Percentiles rank a stretch among this genome's conserved stretches.
Evolutionary conservation across 2,797 vertebrate genomes (phyloP).

Genomic region (Cynodonichthys magdalenae): DNA sequence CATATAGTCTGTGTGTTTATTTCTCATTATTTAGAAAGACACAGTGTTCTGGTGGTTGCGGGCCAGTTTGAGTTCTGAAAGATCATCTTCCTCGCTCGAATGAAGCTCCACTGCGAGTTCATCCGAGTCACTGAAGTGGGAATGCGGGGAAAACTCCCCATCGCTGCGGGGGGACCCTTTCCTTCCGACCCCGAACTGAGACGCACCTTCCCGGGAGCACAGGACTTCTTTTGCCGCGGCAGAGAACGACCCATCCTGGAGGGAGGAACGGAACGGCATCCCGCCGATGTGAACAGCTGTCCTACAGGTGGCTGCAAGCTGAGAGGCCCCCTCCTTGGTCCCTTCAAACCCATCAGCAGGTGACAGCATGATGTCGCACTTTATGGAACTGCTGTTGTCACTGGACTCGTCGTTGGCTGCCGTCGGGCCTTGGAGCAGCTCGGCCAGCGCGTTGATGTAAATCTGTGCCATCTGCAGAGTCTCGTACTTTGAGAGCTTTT

Average conservation of each 20-base stretch:
- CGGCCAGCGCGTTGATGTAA: slow-evolving; percentile 95
- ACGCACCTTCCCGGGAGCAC: slow-evolving; percentile 62
- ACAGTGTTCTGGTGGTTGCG: slow-evolving; percentile 44
- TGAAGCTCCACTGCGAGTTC: slow-evolving; percentile 85
- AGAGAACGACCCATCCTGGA: slow-evolving; percentile 80
- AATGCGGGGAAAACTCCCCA: slow-evolving; percentile 94
- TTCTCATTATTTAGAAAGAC: slow-evolving; percentile 66
- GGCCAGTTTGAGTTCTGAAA: slow-evolving; percentile 76
- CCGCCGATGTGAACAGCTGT: slow-evolving; percentile 78
- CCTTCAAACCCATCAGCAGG: slow-evolving; percentile 47
- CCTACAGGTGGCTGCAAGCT: slow-evolving; percentile 56
- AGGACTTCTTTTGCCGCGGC: slow-evolving; percentile 82
- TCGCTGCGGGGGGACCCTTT: slow-evolving; percentile 93
- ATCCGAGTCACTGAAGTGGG: slow-evolving; percentile 98
- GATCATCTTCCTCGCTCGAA: slow-evolving; percentile 82
- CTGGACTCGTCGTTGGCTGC: slow-evolving; percentile 10
- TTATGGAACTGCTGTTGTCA: slow-evolving; percentile 57
- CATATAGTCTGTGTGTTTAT: slow-evolving; percentile 9
- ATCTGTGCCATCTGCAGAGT: slow-evolving; percentile 98
- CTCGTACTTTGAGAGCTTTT: slow-evolving; percentile 97
- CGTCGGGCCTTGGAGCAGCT: slow-evolving; percentile 84
- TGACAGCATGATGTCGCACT: slow-evolving; percentile 65
- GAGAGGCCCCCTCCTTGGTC: slow-evolving; percentile 48
- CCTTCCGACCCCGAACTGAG: slow-evolving; percentile 64
- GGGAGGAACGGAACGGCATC: slow-evolving; percentile 80